Evolutionary conservation across 2,113 vertebrate genomes (phyloP).

Genomic region (Garra rufa): DNA sequence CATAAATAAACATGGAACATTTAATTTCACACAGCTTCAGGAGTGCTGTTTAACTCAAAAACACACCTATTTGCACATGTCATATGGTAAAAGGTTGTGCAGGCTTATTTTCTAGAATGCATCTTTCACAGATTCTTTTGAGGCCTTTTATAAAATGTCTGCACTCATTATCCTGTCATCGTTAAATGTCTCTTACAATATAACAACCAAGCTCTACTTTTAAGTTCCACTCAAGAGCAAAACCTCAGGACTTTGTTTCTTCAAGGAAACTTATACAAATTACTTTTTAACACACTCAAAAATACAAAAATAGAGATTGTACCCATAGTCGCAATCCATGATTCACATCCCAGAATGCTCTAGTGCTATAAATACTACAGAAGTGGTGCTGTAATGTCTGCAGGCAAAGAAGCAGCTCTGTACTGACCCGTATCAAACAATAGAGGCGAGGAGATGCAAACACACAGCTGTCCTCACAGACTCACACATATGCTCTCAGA

Average conservation of each 20-base stretch:
- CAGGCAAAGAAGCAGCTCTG: constrained; percentile 38
- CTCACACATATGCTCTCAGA: background rate
- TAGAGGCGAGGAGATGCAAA: background rate
- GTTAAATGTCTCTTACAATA: background rate
- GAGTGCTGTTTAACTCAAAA: background rate
- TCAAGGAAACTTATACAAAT: background rate
- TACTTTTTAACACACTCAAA: constrained; percentile 1
- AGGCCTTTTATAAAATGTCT: background rate
- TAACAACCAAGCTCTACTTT: background rate
- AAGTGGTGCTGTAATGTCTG: constrained; percentile 46
- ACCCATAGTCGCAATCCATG: constrained; percentile 18
- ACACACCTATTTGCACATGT: background rate
- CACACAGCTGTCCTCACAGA: background rate
- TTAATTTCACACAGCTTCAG: background rate
- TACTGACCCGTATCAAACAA: constrained; percentile 42
- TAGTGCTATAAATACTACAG: constrained; percentile 54
- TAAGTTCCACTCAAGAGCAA: background rate
- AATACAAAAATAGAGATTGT: background rate
- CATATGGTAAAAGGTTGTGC: background rate
- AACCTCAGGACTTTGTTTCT: background rate
- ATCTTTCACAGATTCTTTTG: background rate
- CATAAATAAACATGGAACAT: background rate
- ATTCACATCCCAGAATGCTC: constrained; percentile 48
- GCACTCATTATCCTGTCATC: constrained; percentile 26
- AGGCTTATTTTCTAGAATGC: background rate